Conservation (phyloP, 2,113 vertebrate genomes). For the Atractosteus spatula region DNA sequence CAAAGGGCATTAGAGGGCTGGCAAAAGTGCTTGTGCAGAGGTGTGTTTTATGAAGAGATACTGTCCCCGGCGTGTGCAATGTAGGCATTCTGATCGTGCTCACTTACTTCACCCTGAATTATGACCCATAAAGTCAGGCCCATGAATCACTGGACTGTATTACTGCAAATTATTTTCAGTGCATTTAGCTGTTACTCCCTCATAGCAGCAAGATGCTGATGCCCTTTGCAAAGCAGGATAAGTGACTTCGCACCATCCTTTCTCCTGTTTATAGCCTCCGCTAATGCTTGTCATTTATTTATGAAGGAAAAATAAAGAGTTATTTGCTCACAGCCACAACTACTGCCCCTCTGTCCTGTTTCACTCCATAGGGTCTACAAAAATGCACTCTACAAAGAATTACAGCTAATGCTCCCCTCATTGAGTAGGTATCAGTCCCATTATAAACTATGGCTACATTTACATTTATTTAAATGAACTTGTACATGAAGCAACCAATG, state of each 20-base stretch:
- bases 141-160: constrained; percentile 86
- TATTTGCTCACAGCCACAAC: background rate
- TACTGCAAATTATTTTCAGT: constrained; percentile 88
- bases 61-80: constrained; percentile 71
- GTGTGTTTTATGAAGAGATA: constrained; percentile 82
- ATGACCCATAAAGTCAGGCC: constrained; percentile 84
- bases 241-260: constrained; percentile 73
- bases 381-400: background rate
- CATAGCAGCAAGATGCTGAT: constrained; percentile 82
- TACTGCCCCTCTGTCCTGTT: background rate
- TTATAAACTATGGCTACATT: constrained; percentile 36
- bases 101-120: constrained; percentile 78
- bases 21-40: constrained; percentile 75
- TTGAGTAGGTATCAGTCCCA: constrained; percentile 32
- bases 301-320: constrained; percentile 49
- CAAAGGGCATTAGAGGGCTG: constrained; percentile 77
- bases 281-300: constrained; percentile 74
- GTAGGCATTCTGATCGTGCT: constrained; percentile 76
- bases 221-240: constrained; percentile 81
- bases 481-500: constrained; percentile 68
- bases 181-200: constrained; percentile 86
- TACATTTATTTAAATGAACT: constrained; percentile 31
- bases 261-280: constrained; percentile 61
- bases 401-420: constrained; percentile 37
- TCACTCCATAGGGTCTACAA: background rate